These are phyloP conservation scores for Epizoanthus illoricatus DNA, from an alignment of 92 coral and sea anemone species.

Conservation along the genomic window DNA sequence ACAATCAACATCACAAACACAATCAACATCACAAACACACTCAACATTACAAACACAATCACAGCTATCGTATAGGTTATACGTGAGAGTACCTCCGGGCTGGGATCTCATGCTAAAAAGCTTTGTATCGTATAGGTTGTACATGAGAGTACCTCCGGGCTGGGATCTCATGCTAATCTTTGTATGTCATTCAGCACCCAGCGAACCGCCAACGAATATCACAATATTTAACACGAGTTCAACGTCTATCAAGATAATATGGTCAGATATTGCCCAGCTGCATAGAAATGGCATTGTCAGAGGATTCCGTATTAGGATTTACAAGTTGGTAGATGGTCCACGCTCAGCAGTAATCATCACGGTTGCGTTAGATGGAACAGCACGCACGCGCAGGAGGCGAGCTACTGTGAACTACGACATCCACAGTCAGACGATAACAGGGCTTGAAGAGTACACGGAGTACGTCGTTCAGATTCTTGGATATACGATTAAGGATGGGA, in stretches of 20 bases:
- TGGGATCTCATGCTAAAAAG: too few species aligned
- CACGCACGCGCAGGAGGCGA: constrained; percentile 8
- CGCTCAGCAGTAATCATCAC: background rate
- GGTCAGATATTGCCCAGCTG: constrained; percentile 5
- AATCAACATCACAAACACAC: too few species aligned
- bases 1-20: too few species aligned
- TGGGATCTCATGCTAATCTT: too few species aligned
- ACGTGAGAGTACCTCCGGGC: too few species aligned
- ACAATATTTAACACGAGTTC: constrained; percentile 11
- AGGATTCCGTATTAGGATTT: constrained; percentile 15
- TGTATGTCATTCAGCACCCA: background rate
- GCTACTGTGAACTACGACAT: constrained; percentile 11
- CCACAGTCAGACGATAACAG: background rate
- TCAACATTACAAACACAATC: too few species aligned
- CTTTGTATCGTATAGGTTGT: too few species aligned
- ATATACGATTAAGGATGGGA: constrained; percentile 28
- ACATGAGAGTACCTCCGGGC: too few species aligned
- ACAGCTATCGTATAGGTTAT: too few species aligned
- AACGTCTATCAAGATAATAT: constrained; percentile 2
- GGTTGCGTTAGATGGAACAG: background rate
- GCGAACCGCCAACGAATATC: constrained; percentile 14
- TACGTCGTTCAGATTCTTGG: constrained; percentile 19
- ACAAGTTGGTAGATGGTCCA: constrained; percentile 11
- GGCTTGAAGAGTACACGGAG: constrained; percentile 15
- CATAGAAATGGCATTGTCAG: constrained; percentile 16